Evolutionary conservation across 2,888 invertebrate species (phyloP), one percentile per base, ranked within the genome.

Genomic region (Drosophila phalerata): DNA sequence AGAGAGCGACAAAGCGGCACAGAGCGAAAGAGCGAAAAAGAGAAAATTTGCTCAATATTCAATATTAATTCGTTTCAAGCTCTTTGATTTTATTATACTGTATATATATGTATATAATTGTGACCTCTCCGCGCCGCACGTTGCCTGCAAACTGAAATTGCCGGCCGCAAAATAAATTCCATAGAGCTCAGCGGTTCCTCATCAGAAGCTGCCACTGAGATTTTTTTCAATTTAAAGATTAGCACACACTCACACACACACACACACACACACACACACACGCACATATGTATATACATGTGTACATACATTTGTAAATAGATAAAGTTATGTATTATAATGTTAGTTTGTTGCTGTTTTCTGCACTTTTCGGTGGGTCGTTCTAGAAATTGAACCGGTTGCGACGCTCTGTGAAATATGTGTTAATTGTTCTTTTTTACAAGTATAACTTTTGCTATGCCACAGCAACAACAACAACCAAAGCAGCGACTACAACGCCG

Each of bases 201-300:
- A 15, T 47, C 79, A 73, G 74, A 65, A 65, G 81, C 77, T 67
- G 78, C 64, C 62, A 76, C 73, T 71, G 77, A 85, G 83, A 86
- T 88, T 86, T 85, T 80, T 79, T 82, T 75, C 81, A 74, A 85
- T 87, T 77, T 69, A 86, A 85, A 86, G 85, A 87, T 88, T 88
- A 85, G 67, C 70, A 69, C 78, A 81, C 65, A 64, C 55, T 60
- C 52, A 42, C 58, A 66, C 55, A 64, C 56, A 61, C 34, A n/a
- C n/a, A n/a, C n/a, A 55, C 30, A 53, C 25, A 38, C 17, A 34
- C 34, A n/a, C 5, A 28, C 28, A 28, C 25, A 28, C 28, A 28
- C 28, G 6, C 34, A 34, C 68, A 69, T 75, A 75, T 62, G 62
- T 52, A 52, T 53, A 40, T 56, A 68, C 56, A 66, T 49, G 56